Conservation (phyloP, 2,888 invertebrate genomes). For the Pterostichus niger region DNA sequence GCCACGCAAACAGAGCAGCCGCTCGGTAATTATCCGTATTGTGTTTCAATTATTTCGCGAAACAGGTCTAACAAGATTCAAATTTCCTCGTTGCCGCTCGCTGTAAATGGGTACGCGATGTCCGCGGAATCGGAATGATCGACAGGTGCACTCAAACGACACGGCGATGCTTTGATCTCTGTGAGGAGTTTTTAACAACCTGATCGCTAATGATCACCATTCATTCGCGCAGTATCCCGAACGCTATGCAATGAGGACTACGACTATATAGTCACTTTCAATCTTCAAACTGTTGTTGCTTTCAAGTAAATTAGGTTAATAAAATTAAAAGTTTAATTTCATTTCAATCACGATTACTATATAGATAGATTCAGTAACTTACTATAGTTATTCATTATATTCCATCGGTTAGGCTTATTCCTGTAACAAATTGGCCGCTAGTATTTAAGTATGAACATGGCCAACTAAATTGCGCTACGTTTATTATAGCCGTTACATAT, state of each 20-base stretch:
- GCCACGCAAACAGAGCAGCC: slow-evolving; percentile 46
- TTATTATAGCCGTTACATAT: no score
- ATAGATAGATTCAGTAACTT: no score
- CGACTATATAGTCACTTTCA: background rate
- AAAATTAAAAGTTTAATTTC: no score
- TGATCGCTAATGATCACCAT: slow-evolving; percentile 57
- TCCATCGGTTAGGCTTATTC: no score
- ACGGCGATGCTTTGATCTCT: slow-evolving; percentile 55
- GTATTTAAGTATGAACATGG: no score
- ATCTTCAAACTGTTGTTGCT: no score
- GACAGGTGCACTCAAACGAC: slow-evolving; percentile 67
- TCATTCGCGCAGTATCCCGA: slow-evolving; percentile 57
- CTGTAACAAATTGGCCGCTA: no score
- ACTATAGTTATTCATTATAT: no score
- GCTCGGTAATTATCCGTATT: slow-evolving; percentile 61
- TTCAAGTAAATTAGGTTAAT: no score
- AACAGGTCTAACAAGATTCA: slow-evolving; percentile 67
- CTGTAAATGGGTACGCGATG: slow-evolving; percentile 68
- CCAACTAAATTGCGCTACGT: no score
- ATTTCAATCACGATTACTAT: no score
- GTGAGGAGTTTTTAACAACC: slow-evolving; percentile 46
- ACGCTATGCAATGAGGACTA: background rate
- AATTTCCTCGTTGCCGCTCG: slow-evolving; percentile 68
- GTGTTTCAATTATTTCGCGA: slow-evolving; percentile 66
- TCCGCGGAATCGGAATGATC: slow-evolving; percentile 68